These are phyloP conservation scores for Nettapus auritus DNA, from an alignment of 2,113 vertebrate species.

Conservation along the genomic window DNA sequence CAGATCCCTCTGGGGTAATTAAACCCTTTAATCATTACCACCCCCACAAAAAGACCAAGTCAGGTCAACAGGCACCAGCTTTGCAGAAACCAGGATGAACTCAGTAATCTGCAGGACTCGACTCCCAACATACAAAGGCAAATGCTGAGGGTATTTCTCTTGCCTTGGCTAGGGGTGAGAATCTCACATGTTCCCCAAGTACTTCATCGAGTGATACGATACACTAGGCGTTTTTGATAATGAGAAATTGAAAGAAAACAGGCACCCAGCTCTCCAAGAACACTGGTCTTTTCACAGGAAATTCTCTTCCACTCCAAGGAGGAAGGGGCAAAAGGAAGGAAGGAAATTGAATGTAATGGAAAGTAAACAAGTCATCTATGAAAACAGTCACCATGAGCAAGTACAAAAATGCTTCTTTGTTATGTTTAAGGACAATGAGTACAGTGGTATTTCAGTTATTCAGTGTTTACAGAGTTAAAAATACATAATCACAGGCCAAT, in stretches of 20 bases:
- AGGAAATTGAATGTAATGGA: conserved; percentile 7
- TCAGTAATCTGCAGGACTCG: not conserved
- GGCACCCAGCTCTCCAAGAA: rapidly evolving
- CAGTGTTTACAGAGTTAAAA: not conserved
- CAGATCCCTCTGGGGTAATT: not conserved
- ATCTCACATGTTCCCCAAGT: rapidly evolving
- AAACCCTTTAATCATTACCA: not conserved
- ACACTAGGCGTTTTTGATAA: not conserved
- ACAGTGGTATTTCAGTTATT: not conserved
- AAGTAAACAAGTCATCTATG: conserved; percentile 12
- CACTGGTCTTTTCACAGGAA: not conserved
- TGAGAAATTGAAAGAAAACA: not conserved
- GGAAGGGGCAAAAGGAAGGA: not conserved
- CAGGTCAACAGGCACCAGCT: not conserved
- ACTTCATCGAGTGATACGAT: not conserved
- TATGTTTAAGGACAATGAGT: not conserved
- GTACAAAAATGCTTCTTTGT: not conserved
- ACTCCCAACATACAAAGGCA: rapidly evolving
- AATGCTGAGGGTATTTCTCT: not conserved
- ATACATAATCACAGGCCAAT: not conserved
- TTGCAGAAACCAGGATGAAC: not conserved
- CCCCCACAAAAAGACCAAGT: not conserved
- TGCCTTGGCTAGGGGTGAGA: not conserved
- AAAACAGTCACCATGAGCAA: not conserved
- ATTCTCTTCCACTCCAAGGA: not conserved